These are phyloP conservation scores for Stenurella melanura DNA, from an alignment of 2,888 invertebrate species.

Conservation along the genomic window DNA sequence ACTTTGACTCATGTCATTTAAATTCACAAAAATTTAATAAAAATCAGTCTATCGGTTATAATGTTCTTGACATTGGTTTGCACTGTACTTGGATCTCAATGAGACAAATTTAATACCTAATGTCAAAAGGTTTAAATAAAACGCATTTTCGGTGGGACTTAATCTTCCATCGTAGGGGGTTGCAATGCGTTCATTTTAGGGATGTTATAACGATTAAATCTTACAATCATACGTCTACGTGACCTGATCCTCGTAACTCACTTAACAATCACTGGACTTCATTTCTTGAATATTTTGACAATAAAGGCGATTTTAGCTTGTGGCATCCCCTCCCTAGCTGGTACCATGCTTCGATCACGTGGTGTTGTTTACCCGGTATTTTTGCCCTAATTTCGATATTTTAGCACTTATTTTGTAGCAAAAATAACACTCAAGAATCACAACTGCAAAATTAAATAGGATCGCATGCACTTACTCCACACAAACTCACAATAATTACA, in stretches of 20 bases:
- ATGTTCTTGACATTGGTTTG: conserved; percentile 40
- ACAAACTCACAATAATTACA: background rate
- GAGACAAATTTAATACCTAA: conserved; percentile 20
- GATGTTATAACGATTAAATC: conserved; percentile 12
- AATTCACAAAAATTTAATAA: conserved; percentile 51
- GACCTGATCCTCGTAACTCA: conserved; percentile 60
- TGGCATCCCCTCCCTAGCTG: conserved; percentile 55
- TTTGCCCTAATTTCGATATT: conserved; percentile 46
- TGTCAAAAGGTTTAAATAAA: conserved; percentile 34
- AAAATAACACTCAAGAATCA: conserved; percentile 11
- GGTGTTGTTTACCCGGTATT: conserved; percentile 67
- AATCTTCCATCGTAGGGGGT: conserved; percentile 30
- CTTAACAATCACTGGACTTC: conserved; percentile 49
- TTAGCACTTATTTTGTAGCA: conserved; percentile 17
- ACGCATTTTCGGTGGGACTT: conserved; percentile 38
- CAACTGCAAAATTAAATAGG: background rate
- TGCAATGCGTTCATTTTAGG: conserved; percentile 37
- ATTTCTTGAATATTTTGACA: conserved; percentile 61
- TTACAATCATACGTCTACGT: conserved; percentile 59
- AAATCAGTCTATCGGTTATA: conserved; percentile 35
- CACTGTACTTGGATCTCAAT: conserved; percentile 30
- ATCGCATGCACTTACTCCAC: background rate
- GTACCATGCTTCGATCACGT: conserved; percentile 71
- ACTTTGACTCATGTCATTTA: conserved; percentile 81
- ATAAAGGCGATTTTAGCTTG: conserved; percentile 66